Conservation (phyloP, 2,888 invertebrate genomes). For the Bugula neritina region DNA sequence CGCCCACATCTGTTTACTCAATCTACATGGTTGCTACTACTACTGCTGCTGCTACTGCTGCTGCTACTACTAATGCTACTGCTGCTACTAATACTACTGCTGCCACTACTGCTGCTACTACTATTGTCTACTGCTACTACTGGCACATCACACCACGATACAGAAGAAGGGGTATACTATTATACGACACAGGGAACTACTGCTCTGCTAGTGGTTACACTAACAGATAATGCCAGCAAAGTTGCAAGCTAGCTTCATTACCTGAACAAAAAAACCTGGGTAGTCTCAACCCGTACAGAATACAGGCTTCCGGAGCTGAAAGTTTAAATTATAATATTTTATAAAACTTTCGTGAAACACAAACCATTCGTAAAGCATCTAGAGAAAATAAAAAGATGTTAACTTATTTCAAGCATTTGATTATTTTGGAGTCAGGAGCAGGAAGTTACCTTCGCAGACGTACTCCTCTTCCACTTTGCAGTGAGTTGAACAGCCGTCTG, state of each 20-base stretch:
- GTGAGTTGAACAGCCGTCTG: conserved; percentile 40
- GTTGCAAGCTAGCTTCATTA: no score
- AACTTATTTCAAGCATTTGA: no score
- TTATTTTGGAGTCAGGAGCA: no score
- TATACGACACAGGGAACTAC: no score
- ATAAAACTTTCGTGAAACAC: no score
- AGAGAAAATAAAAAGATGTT: no score
- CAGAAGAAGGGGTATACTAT: no score
- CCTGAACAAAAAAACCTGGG: conserved; percentile 4
- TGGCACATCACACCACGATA: background rate
- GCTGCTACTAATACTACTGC: background rate
- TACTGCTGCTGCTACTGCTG: background rate
- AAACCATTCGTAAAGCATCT: no score
- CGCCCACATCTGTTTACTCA: no score
- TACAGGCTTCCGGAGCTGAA: conserved; percentile 20
- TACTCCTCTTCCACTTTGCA: conserved; percentile 40
- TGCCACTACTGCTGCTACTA: background rate
- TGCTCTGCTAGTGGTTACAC: no score
- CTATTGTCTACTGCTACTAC: background rate
- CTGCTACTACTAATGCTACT: background rate
- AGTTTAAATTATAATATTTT: background rate
- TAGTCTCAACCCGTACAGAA: background rate
- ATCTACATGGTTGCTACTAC: background rate
- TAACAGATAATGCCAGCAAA: no score
- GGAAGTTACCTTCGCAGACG: conserved; percentile 41